Percentiles rank a stretch among this genome's conserved stretches.
Conservation (phyloP, 2,113 vertebrate species). For the Cyprinus carpio region DNA sequence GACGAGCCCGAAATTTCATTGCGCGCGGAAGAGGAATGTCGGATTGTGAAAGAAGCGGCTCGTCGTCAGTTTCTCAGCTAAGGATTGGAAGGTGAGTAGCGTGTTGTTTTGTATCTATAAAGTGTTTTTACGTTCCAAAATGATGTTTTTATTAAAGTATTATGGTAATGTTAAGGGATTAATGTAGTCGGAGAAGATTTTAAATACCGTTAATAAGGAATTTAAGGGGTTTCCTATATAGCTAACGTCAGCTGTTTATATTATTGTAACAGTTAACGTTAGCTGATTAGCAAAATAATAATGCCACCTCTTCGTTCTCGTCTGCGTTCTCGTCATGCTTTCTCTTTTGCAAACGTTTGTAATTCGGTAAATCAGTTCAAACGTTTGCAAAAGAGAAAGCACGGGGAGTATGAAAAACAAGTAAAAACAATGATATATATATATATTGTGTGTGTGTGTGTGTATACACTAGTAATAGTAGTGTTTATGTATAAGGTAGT, state of each 20-base stretch:
- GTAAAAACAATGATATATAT: no score
- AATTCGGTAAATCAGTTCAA: no score
- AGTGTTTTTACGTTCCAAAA: neutral
- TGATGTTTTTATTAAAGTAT: neutral
- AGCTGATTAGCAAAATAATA: conserved; percentile 23
- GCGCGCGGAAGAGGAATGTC: conserved; percentile 83
- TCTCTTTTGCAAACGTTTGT: neutral
- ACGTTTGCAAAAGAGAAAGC: no score
- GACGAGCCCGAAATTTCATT: conserved; percentile 46
- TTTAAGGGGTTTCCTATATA: neutral
- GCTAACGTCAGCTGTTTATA: conserved; percentile 24
- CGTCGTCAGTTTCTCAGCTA: conserved; percentile 38
- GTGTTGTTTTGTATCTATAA: neutral
- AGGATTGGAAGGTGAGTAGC: neutral
- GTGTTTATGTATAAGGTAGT: no score
- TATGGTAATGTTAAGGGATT: neutral
- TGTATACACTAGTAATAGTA: no score
- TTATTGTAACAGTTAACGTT: neutral
- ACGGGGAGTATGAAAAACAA: no score
- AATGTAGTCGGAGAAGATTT: neutral
- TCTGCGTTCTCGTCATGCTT: neutral
- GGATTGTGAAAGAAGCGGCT: conserved; percentile 52
- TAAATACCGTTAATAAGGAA: neutral
- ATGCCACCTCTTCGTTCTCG: neutral
- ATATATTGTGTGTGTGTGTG: no score